Evolutionary conservation across 2,113 vertebrate genomes (phyloP).

Genomic region (Mesembrinibis cayennensis): DNA sequence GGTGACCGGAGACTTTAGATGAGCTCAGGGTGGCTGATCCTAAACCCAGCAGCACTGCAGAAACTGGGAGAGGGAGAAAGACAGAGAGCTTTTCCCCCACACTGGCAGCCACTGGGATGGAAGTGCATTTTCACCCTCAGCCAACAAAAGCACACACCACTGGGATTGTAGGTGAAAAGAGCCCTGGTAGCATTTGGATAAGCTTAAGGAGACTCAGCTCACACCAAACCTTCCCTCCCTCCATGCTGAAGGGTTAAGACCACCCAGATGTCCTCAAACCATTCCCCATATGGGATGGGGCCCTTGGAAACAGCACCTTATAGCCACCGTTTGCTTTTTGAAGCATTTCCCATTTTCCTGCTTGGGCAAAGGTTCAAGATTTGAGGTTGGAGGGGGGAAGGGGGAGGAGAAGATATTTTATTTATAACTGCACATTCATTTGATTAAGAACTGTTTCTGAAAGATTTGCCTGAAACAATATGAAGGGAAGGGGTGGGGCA

Average conservation of each 20-base stretch:
- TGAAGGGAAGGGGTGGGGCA: not conserved
- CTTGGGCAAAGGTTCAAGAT: not conserved
- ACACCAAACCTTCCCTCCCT: not conserved
- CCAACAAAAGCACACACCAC: not conserved
- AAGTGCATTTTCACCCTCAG: not conserved
- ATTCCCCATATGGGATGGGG: not conserved
- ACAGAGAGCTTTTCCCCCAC: not conserved
- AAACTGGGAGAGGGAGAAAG: not conserved
- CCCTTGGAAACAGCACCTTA: not conserved
- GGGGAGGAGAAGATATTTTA: conserved; percentile 6
- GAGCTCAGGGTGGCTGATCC: not conserved
- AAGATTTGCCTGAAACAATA: not conserved
- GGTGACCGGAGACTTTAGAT: fast-evolving
- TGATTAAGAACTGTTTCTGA: conserved; percentile 35
- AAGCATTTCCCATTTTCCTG: not conserved
- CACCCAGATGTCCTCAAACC: not conserved
- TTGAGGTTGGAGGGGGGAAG: not conserved
- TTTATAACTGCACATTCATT: conserved; percentile 15
- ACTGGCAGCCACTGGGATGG: not conserved
- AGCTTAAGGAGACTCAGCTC: not conserved
- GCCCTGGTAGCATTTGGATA: not conserved
- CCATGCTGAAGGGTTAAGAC: not conserved
- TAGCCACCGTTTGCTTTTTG: fast-evolving
- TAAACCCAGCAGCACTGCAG: not conserved
- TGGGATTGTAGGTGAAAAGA: not conserved